Conservation (phyloP, 2,113 vertebrate genomes). For the Brachirus orientalis region DNA sequence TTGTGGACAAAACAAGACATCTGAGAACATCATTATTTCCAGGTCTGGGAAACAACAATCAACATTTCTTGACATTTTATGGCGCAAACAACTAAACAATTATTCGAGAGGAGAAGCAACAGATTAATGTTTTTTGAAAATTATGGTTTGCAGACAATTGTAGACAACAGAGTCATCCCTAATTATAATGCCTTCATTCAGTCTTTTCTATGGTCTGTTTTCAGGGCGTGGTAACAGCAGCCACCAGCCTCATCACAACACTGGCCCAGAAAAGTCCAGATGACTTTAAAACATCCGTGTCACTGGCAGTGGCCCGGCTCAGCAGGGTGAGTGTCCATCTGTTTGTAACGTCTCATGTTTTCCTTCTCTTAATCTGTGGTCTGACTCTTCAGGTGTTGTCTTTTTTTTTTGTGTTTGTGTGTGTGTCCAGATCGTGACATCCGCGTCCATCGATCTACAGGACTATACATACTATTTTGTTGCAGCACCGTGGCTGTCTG, state of each 20-base stretch:
- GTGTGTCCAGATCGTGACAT: constrained; percentile 86
- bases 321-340: constrained; percentile 80
- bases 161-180: too few relatives aligned
- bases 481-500: constrained; percentile 89
- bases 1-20: too few relatives aligned
- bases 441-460: constrained; percentile 90
- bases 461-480: constrained; percentile 94
- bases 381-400: too few relatives aligned
- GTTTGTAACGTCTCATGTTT: not conserved
- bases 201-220: not conserved
- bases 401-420: not conserved
- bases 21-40: too few relatives aligned
- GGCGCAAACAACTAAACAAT: too few relatives aligned
- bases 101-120: too few relatives aligned
- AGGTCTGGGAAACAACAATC: too few relatives aligned
- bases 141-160: too few relatives aligned
- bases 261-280: constrained; percentile 91
- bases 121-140: too few relatives aligned
- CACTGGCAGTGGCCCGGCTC: constrained; percentile 87
- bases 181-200: too few relatives aligned
- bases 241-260: constrained; percentile 87
- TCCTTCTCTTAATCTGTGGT: too few relatives aligned
- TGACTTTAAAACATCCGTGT: constrained; percentile 89
- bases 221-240: constrained; percentile 90
- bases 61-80: too few relatives aligned